Evolutionary conservation across 2,797 vertebrate species (phyloP).

Genomic region (Phrynocephalus guinanensis): DNA sequence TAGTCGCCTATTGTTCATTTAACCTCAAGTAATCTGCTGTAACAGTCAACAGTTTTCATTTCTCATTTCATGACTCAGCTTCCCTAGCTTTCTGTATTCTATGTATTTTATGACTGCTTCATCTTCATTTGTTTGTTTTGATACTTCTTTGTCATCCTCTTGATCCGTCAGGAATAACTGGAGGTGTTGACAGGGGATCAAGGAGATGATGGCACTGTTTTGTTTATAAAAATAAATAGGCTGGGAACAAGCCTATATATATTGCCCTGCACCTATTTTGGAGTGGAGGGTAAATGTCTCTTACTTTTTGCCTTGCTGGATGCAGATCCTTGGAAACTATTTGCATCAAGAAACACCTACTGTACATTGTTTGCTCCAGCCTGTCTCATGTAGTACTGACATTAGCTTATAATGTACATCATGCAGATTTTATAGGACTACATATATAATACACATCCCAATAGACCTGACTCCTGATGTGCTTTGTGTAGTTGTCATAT

Average conservation of each 20-base stretch:
- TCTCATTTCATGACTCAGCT: too few species aligned
- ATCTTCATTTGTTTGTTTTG: too few species aligned
- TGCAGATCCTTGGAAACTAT: neutral
- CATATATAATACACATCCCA: too few species aligned
- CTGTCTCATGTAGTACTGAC: neutral
- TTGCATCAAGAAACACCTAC: neutral
- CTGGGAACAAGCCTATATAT: neutral
- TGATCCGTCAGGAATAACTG: neutral
- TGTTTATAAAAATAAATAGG: neutral
- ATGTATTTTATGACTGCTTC: too few species aligned
- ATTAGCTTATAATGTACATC: neutral
- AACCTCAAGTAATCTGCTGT: too few species aligned
- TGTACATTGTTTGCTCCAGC: neutral
- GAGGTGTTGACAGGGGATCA: neutral
- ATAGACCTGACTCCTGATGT: too few species aligned
- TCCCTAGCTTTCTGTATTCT: too few species aligned
- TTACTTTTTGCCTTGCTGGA: neutral
- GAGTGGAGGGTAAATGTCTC: neutral
- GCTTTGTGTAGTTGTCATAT: neutral
- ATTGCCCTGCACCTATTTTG: too few species aligned
- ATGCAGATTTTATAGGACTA: neutral
- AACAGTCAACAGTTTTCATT: too few species aligned
- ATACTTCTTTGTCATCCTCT: too few species aligned
- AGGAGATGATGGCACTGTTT: neutral
- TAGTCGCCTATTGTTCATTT: too few species aligned